Evolutionary conservation across 2,888 invertebrate species (phyloP).

Genomic region (Drosophila paramelanica): DNA sequence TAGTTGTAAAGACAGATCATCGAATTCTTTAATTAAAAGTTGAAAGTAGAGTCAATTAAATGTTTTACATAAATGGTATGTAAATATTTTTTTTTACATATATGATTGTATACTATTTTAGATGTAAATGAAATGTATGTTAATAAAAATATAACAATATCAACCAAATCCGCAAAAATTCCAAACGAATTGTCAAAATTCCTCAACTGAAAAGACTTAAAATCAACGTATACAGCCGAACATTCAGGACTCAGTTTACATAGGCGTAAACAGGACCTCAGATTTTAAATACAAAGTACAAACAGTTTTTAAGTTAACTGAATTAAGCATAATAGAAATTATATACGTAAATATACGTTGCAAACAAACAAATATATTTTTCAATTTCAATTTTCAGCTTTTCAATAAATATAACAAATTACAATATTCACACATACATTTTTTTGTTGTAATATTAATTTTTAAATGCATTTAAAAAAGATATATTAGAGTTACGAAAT

Average conservation of each 20-base stretch:
- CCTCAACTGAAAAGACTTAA: constrained; percentile 57
- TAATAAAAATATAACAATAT: constrained; percentile 18
- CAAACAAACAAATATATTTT: constrained; percentile 11
- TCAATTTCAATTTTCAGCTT: constrained; percentile 8
- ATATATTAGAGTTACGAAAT: constrained; percentile 20
- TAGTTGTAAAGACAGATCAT: constrained; percentile 2
- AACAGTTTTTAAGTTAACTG: constrained; percentile 57
- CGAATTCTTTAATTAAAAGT: constrained; percentile 23
- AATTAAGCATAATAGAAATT: constrained; percentile 28
- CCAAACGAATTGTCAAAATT: constrained; percentile 48
- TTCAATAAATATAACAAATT: constrained; percentile 13
- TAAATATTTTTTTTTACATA: constrained; percentile 48
- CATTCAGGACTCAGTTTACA: constrained; percentile 57
- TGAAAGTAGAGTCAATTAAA: constrained; percentile 53
- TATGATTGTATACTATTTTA: constrained; percentile 49
- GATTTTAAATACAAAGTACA: constrained; percentile 69
- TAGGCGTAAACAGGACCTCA: constrained; percentile 61
- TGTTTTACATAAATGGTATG: constrained; percentile 35
- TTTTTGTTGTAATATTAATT: constrained; percentile 37
- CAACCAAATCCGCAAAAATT: constrained; percentile 45
- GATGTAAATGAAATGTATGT: constrained; percentile 31
- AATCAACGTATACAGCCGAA: constrained; percentile 35
- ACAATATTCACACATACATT: constrained; percentile 13
- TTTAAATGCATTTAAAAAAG: constrained; percentile 37
- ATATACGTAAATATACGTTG: constrained; percentile 3